phyloP scores from a whole-genome alignment of 2,888 invertebrate species.

The Campopleginae sp. region DNA sequence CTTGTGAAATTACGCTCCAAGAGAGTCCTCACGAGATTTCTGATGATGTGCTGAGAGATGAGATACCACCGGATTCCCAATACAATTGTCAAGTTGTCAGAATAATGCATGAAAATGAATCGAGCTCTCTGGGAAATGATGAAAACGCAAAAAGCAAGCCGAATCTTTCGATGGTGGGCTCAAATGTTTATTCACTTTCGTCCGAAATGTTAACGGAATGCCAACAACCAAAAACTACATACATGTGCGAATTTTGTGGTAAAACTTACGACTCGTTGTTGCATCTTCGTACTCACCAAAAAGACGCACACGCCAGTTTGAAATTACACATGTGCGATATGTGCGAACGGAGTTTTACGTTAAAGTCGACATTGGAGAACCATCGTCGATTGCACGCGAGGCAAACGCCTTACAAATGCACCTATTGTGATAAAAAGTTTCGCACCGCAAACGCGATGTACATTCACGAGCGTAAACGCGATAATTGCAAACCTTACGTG shows the following conservation, averaged over 20 bases:
- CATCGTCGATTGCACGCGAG: conserved; percentile 85
- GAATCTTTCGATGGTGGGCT: neutral
- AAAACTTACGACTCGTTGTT: conserved; percentile 83
- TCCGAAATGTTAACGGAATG: neutral
- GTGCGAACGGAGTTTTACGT: conserved; percentile 85
- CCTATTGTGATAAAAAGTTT: conserved; percentile 85
- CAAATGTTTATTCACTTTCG: neutral
- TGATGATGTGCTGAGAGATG: neutral
- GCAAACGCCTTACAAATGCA: conserved; percentile 80
- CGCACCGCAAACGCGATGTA: conserved; percentile 85
- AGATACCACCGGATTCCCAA: neutral
- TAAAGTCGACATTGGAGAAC: conserved; percentile 85
- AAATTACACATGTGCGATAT: conserved; percentile 85
- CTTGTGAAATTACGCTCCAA: neutral
- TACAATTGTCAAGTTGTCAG: neutral
- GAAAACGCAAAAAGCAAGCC: neutral
- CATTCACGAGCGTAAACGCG: conserved; percentile 85
- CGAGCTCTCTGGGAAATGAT: conserved; percentile 71
- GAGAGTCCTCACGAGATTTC: neutral
- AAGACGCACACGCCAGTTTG: conserved; percentile 84
- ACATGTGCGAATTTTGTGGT: conserved; percentile 82
- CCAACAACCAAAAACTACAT: neutral
- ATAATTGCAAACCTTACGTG: conserved; percentile 79
- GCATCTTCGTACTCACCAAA: conserved; percentile 85
- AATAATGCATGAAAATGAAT: conserved; percentile 69